Evolutionary conservation across 2,797 vertebrate genomes (phyloP), one percentile per base, ranked within the genome.

Genomic region (Enteromius argenteus): DNA sequence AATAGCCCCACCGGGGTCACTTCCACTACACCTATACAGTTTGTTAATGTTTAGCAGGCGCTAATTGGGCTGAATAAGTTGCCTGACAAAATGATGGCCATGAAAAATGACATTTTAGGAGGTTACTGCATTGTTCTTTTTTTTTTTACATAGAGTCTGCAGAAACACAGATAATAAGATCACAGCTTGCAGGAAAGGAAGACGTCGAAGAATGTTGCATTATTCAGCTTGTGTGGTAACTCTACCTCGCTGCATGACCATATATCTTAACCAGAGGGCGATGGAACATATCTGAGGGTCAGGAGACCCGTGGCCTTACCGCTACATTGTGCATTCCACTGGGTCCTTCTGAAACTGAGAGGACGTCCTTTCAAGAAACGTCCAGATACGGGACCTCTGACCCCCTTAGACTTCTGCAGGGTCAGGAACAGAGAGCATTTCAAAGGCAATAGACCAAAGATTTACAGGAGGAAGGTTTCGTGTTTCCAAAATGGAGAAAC

Each of bases 141-240:
- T 35, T 27, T 44, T 44, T 81, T 80, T 10, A 32, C 53, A 14
- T n/a, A 15, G 67, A 27, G 8, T 39, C 32, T 56, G 32, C 35
- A 27, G 30, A 14, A 51, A 19, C 8, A 77, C 19, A 44, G 8
- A 78, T 30, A 64, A 32, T 60, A 19, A 51, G 64, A 73, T 80
- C 71, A 85, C 58, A 80, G 67, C 37, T 39, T 69, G 13, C 5
- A 35, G 14, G 49, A 11, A 46, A 13, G 39, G 49, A 64, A 76
- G 60, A 74, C 44, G 60, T 79, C 7, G 9, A 80, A 80, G 44
- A 58, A 83, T 73, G 44, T 64, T 86, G 82, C 84, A 89, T 89
- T 89, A 89, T 84, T 87, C 80, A 87, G 79, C 27, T 44, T 6
- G 21, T 83, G 58, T 64, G 49, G 87, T 86, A 87, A 88, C 67